phyloP scores from a whole-genome alignment of 2,113 vertebrate genomes.

The Chamaetylas fuelleborni region DNA sequence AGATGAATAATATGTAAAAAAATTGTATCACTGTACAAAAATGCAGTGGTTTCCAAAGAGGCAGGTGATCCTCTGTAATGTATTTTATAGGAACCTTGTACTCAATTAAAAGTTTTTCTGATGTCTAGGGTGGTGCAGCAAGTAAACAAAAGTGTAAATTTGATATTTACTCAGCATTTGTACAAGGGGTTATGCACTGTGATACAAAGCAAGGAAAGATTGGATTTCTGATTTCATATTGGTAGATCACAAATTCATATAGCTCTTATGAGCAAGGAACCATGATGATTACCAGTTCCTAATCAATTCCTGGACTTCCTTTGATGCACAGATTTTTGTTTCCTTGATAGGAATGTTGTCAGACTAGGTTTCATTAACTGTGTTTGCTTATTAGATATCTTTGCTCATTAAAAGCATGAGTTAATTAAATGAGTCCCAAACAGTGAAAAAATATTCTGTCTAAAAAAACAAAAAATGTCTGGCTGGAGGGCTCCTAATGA shows the following conservation, averaged over 20 bases:
- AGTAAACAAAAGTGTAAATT: not conserved
- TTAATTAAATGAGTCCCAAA: not conserved
- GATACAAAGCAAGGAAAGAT: not conserved
- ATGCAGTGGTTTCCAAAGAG: not conserved
- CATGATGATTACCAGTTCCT: not conserved
- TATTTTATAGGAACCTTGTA: not conserved
- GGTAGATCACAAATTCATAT: not conserved
- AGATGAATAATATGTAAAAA: conserved; percentile 34
- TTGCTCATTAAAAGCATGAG: not conserved
- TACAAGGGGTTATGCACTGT: not conserved
- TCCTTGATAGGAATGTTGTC: not conserved
- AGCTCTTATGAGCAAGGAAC: not conserved
- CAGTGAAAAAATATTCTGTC: not conserved
- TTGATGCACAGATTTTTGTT: not conserved
- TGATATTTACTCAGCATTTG: not conserved
- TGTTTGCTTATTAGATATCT: not conserved
- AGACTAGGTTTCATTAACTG: not conserved
- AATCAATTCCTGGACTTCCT: not conserved
- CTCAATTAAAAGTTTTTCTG: not conserved
- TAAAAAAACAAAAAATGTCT: not conserved
- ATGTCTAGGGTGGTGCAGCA: not conserved
- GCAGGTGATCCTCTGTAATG: not conserved
- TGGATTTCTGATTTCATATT: not conserved
- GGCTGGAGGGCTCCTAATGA: not conserved
- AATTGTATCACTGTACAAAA: not conserved